These are phyloP conservation scores for Lophius americanus DNA, from an alignment of 2,797 vertebrate species.

Conservation along the genomic window DNA sequence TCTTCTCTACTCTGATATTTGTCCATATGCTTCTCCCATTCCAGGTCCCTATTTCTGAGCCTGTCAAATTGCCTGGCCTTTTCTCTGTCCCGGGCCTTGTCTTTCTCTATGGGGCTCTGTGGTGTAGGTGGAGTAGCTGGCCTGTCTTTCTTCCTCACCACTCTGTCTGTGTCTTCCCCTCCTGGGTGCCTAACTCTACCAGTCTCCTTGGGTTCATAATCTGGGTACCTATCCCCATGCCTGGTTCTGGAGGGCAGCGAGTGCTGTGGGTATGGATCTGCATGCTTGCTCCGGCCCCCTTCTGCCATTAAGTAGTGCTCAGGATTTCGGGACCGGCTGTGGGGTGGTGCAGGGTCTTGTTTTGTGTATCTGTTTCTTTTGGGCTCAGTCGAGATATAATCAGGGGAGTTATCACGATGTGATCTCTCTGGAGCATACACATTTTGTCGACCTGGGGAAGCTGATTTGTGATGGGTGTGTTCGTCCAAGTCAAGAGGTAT, in stretches of 20 bases:
- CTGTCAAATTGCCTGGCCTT: constrained; percentile 41
- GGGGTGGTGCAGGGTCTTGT: constrained; percentile 60
- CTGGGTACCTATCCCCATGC: constrained; percentile 60
- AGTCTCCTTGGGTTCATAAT: constrained; percentile 67
- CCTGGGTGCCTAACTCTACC: constrained; percentile 43
- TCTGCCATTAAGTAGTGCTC: constrained; percentile 54
- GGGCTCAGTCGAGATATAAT: constrained; percentile 74
- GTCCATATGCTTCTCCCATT: constrained; percentile 35
- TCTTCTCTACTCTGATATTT: constrained; percentile 51
- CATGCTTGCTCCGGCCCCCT: constrained; percentile 55
- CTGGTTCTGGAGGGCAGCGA: constrained; percentile 62
- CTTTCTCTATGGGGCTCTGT: constrained; percentile 56
- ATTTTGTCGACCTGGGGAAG: constrained; percentile 36
- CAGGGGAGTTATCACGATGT: constrained; percentile 61
- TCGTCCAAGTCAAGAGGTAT: constrained; percentile 65
- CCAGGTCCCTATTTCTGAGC: constrained; percentile 41
- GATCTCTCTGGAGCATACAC: constrained; percentile 32
- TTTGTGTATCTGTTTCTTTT: constrained; percentile 79
- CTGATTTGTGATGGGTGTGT: constrained; percentile 35
- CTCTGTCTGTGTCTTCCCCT: constrained; percentile 61
- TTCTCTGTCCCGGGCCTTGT: constrained; percentile 58
- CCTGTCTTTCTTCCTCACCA: constrained; percentile 72
- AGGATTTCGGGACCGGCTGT: constrained; percentile 62
- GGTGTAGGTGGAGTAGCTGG: constrained; percentile 73
- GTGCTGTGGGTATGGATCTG: constrained; percentile 71